phyloP scores from a whole-genome alignment of 92 coral and sea anemone species.

The Hydrozoanthus gracilis region DNA sequence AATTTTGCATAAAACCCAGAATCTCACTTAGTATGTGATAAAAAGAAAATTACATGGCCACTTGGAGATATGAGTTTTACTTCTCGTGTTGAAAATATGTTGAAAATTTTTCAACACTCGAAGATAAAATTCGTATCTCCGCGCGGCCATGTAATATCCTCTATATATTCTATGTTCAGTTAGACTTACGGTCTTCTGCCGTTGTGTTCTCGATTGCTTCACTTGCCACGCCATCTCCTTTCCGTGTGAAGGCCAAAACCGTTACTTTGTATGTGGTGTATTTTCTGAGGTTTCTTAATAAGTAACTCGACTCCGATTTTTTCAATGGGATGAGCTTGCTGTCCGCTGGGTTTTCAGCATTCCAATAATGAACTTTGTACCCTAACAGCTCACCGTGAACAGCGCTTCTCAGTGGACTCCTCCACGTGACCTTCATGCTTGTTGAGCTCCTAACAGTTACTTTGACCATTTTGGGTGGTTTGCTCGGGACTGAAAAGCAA shows the following conservation, averaged over 20 bases:
- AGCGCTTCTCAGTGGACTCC: conserved; percentile 70
- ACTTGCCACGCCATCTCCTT: conserved; percentile 82
- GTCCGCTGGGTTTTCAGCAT: conserved; percentile 54
- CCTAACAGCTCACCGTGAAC: conserved; percentile 82
- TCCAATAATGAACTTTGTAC: conserved; percentile 72
- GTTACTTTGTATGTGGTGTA: conserved; percentile 76
- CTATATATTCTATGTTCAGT: background rate
- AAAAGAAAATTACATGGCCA: no score
- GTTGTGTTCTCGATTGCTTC: conserved; percentile 62
- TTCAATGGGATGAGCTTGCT: conserved; percentile 45
- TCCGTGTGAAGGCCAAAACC: conserved; percentile 85
- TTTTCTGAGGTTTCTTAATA: conserved; percentile 75
- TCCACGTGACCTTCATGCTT: conserved; percentile 86
- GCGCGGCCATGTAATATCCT: no score
- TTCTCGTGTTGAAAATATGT: no score
- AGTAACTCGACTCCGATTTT: conserved; percentile 50
- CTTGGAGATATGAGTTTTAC: no score
- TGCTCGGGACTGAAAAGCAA: conserved; percentile 78
- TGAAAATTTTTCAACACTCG: no score
- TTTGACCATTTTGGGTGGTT: conserved; percentile 77
- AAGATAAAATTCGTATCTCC: no score
- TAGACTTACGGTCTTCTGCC: conserved; percentile 84
- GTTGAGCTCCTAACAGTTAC: conserved; percentile 75
- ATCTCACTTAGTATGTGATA: no score
- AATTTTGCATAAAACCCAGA: no score